These are phyloP conservation scores for Diadophis punctatus DNA, from an alignment of 2,113 vertebrate genomes.

Conservation along the genomic window DNA sequence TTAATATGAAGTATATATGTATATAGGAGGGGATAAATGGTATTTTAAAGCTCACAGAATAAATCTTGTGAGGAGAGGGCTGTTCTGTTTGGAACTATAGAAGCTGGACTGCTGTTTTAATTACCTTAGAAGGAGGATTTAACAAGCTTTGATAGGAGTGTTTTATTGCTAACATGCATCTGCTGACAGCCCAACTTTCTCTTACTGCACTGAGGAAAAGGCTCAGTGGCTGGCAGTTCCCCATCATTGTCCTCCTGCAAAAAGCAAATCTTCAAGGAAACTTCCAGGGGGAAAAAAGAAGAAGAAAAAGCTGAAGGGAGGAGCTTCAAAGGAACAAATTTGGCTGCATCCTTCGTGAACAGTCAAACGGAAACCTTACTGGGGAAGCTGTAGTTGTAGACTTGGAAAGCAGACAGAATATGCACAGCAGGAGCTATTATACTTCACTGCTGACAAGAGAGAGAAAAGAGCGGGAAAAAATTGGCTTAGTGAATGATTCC, in stretches of 20 bases:
- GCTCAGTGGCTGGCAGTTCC: neutral
- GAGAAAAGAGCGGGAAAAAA: neutral
- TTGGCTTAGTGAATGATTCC: neutral
- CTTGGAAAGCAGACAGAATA: neutral
- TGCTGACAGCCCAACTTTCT: conserved; percentile 25
- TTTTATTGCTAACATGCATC: neutral
- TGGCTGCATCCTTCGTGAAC: neutral
- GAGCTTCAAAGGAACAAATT: conserved; percentile 15
- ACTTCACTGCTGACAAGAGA: neutral
- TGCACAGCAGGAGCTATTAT: neutral
- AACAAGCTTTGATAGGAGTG: conserved; percentile 25
- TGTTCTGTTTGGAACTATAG: neutral
- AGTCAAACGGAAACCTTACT: neutral
- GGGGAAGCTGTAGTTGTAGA: neutral
- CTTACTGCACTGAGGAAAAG: conserved; percentile 5
- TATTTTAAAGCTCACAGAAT: conserved; percentile 2
- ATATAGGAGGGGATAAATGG: neutral
- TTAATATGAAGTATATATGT: neutral
- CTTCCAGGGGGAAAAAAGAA: neutral
- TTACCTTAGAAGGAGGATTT: neutral
- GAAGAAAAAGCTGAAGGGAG: neutral
- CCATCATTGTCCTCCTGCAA: neutral
- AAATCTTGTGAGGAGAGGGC: neutral
- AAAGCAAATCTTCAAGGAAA: conserved; percentile 14
- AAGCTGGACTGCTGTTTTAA: conserved; percentile 24